Evolutionary conservation across 2,113 vertebrate genomes (phyloP), one percentile per base, ranked within the genome.

Genomic region (Cephalophus harveyi): DNA sequence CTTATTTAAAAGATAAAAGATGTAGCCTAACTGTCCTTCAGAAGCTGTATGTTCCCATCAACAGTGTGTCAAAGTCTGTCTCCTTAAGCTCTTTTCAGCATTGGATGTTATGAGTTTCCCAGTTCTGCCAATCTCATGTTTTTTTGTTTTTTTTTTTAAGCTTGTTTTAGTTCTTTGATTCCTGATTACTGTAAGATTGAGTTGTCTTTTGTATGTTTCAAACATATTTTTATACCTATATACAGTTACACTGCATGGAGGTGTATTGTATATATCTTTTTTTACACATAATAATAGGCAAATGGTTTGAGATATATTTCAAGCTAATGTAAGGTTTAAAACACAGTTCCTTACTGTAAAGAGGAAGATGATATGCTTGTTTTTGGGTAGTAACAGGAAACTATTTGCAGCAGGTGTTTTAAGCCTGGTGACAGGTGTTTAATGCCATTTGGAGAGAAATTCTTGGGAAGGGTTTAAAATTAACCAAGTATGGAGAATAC

Each of bases 361-460:
- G 74, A 59, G 88, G 30, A 97, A 46, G 46, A 87, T 93, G 46
- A 8, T 74, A 17, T 84, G 7, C 83, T 93, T 33, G 28, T 92
- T 92, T 95, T 89, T 0, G 50, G 23, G 4, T 55, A 54, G 74
- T 95, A 48, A 84, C 16, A 59, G 57, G 54, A 90, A 92, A 54
- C 79, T 90, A 6, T 88, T 90, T 88, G 62, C 86, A 96, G n/a
- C 95, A 98, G 76, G 30, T 95, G 92, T 94, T 96, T 98, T 92
- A 96, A 95, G 92, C 64, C 57, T 76, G 30, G 28, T 64, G n/a
- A 92, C 91, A 97, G 85, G 36, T 97, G 91, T 95, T 85, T 79
- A 62, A 96, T 94, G 14, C 50, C 87, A 84, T 74, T 94, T 95
- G 60, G 54, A 76, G 85, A 97, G 57, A 92, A 91, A 67, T 92